Conservation (phyloP, 2,888 invertebrate genomes). For the Caenorhabditis sp. region DNA sequence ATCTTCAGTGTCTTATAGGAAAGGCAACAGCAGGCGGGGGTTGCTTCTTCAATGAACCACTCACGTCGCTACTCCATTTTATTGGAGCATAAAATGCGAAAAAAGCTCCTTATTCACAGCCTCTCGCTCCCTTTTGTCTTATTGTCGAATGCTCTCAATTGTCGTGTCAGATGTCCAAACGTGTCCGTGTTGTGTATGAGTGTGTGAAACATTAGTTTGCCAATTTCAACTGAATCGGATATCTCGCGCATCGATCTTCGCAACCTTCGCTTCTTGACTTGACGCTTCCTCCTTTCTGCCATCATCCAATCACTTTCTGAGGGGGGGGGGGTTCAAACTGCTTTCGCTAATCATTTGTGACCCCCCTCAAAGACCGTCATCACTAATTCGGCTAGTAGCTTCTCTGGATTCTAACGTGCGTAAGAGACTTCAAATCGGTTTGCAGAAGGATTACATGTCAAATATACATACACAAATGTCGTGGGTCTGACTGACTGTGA, state of each 20-base stretch:
- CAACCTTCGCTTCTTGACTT: slow-evolving; percentile 12
- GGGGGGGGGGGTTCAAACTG: too few relatives aligned
- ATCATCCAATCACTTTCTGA: slow-evolving; percentile 4
- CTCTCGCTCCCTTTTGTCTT: slow-evolving; percentile 42
- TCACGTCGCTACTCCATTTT: slow-evolving; percentile 44
- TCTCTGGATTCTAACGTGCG: too few relatives aligned
- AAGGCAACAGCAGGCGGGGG: not conserved
- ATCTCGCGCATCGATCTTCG: slow-evolving; percentile 39
- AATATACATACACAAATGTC: too few relatives aligned
- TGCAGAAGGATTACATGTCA: too few relatives aligned
- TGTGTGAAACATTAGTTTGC: slow-evolving; percentile 50
- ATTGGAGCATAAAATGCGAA: slow-evolving; percentile 57
- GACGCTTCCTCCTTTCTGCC: slow-evolving; percentile 28
- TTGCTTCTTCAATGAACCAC: slow-evolving; percentile 45
- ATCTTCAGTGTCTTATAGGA: slow-evolving; percentile 42
- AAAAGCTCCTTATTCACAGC: slow-evolving; percentile 52
- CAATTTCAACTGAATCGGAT: slow-evolving; percentile 30
- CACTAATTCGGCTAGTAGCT: too few relatives aligned
- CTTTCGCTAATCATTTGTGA: not conserved
- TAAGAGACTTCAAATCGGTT: too few relatives aligned
- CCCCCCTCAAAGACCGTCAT: too few relatives aligned
- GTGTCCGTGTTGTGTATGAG: slow-evolving; percentile 44
- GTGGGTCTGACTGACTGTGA: too few relatives aligned
- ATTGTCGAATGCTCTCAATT: slow-evolving; percentile 53
- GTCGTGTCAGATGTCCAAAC: slow-evolving; percentile 55